Evolutionary conservation across 1,140 invertebrate species (phyloP).

Genomic region (Whitmania pigra): DNA sequence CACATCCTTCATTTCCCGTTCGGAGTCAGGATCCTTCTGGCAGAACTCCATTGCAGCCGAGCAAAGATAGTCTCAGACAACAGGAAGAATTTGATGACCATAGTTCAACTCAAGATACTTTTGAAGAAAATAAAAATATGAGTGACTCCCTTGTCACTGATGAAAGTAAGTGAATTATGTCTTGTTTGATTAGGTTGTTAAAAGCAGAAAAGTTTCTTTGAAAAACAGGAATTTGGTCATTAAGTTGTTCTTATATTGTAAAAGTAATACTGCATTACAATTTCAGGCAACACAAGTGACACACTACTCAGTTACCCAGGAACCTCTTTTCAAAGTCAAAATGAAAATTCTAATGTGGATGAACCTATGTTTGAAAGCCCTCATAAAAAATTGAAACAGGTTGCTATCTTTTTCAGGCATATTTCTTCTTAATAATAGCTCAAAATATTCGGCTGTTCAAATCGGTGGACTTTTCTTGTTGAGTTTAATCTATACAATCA

Average conservation of each 20-base stretch:
- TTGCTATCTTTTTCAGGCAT: neutral
- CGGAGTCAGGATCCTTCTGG: neutral
- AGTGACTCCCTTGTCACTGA: constrained; percentile 10
- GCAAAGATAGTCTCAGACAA: neutral
- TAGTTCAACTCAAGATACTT: constrained; percentile 6
- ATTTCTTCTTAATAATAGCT: no score
- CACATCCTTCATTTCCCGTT: neutral
- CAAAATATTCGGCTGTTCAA: no score
- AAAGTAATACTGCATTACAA: neutral
- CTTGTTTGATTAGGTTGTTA: neutral
- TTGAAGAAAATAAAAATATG: constrained; percentile 8
- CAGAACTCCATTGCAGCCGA: neutral
- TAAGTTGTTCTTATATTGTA: neutral
- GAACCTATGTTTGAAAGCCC: neutral
- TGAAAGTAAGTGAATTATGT: neutral
- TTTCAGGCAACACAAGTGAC: constrained; percentile 11
- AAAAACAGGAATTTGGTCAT: neutral
- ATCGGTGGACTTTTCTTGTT: no score
- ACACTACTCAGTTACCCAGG: constrained; percentile 6
- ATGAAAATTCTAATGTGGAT: neutral
- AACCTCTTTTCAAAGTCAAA: neutral
- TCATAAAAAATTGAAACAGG: neutral
- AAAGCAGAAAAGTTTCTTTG: neutral
- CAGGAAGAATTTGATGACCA: constrained; percentile 6
- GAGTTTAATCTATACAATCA: no score